Conservation (phyloP, 2,888 invertebrate species). For the Eupithecia centaureata region DNA sequence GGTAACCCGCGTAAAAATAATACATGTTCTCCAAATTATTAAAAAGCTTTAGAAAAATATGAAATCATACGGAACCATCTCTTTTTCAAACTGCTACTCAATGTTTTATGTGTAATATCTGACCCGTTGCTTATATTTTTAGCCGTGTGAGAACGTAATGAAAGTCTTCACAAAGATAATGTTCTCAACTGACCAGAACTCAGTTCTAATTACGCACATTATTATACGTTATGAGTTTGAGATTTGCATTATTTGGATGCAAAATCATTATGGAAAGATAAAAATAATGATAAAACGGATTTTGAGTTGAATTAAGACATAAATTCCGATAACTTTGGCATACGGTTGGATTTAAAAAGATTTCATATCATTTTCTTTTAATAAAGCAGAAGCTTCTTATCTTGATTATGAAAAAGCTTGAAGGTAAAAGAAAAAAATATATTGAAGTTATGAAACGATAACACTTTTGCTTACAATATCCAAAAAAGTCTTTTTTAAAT, state of each 20-base stretch:
- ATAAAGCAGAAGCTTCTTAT: not conserved
- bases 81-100: not conserved
- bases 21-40: not conserved
- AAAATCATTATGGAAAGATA: not conserved
- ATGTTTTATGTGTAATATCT: constrained; percentile 12
- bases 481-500: too few species aligned
- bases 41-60: not conserved
- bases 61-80: constrained; percentile 14
- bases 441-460: too few species aligned
- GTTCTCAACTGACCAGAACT: constrained; percentile 6
- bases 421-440: too few species aligned
- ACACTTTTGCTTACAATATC: too few species aligned
- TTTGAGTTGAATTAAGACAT: not conserved
- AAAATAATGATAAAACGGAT: not conserved
- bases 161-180: constrained; percentile 22
- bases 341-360: not conserved
- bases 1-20: too few species aligned
- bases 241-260: constrained; percentile 10
- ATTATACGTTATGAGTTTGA: constrained; percentile 7
- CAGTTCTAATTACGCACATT: constrained; percentile 22
- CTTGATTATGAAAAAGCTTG: not conserved
- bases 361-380: not conserved
- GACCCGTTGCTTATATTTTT: constrained; percentile 32
- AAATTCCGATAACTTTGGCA: not conserved
- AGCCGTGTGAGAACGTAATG: constrained; percentile 29